Base-by-base conservation (phyloP, 2,113 vertebrate species). In the Psephotus haematonotus region DNA sequence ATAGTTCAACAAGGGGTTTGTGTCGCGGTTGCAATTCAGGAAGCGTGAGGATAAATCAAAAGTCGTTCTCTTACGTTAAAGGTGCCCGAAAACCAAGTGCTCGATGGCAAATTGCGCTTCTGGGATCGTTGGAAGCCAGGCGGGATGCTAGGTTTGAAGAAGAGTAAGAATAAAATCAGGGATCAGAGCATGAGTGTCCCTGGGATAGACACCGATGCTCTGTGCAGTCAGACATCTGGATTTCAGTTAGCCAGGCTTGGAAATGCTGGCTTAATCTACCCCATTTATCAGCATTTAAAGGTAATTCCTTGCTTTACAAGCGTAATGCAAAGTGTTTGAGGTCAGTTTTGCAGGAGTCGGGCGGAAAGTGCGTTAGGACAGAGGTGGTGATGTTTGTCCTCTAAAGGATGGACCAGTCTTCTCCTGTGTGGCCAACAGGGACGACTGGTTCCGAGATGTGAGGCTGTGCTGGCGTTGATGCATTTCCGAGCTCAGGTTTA, bases 191-290 rank as follows among this genome's bases (percentile, higher is more conserved):
- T 5, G 28, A 49, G 17, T 13, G 63, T 69, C 65, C 52, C 55
- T 6, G 5, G 52, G 55, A 4, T 11, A 35, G 49, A 6, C 8
- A 24, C 7, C 0, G 0, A 4, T 52, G 62, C 17, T 71, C 33
- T 4, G 6, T 35, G 43, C 28, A 37, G 55, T 33, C 49, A 6
- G 4, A 8, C 11, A 18, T 17, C 13, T 37, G 53, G 31, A 41
- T 41, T 43, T 52, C 60, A 41, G 24, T 39, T 31, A 9, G 7
- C 11, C 6, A 23, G 8, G 6, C n/a, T 27, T 29, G 70, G 68
- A 75, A 57, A 16, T 22, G 27, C 27, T 31, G 18, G 19, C 17
- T 82, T 63, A 70, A 64, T 27, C 46, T 25, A 2, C 10, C 2
- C 65, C 7, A 4, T 43, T 62, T 50, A 9, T 60, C 27, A 15